Evolutionary conservation across 2,888 invertebrate species (phyloP).

Genomic region (Pyrochroa serraticornis): DNA sequence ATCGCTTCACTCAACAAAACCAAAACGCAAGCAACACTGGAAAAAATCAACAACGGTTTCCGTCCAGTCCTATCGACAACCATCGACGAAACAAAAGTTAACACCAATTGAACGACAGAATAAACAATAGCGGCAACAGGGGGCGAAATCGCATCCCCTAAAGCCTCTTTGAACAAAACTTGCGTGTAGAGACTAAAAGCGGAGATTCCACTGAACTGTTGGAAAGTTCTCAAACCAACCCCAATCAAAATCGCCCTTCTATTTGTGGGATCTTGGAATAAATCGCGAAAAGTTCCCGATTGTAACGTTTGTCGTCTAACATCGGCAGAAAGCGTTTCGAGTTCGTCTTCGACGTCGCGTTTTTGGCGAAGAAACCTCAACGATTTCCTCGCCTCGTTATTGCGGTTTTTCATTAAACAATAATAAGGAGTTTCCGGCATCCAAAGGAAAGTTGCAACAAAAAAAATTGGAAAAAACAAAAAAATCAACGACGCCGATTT

Average conservation of each 20-base stretch:
- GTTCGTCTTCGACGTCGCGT: slow-evolving; percentile 43
- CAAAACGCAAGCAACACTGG: slow-evolving; percentile 33
- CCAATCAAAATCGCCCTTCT: slow-evolving; percentile 68
- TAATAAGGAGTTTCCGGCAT: slow-evolving; percentile 54
- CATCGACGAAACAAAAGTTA: slow-evolving; percentile 34
- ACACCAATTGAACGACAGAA: slow-evolving; percentile 23
- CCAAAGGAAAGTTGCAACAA: slow-evolving; percentile 38
- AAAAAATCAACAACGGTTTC: slow-evolving; percentile 39
- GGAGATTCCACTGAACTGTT: slow-evolving; percentile 45
- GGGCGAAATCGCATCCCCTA: no score
- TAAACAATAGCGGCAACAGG: slow-evolving; percentile 22
- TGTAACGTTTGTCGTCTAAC: slow-evolving; percentile 49
- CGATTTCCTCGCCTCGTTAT: slow-evolving; percentile 37
- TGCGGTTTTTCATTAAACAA: slow-evolving; percentile 41
- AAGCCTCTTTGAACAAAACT: slow-evolving; percentile 49
- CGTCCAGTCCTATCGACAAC: slow-evolving; percentile 43
- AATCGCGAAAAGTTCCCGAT: slow-evolving; percentile 60
- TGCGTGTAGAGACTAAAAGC: slow-evolving; percentile 46
- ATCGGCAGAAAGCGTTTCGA: slow-evolving; percentile 37
- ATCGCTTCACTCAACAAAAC: slow-evolving; percentile 33
- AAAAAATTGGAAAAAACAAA: slow-evolving; percentile 39
- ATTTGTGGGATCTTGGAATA: slow-evolving; percentile 63
- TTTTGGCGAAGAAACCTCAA: slow-evolving; percentile 42
- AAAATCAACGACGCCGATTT: slow-evolving; percentile 34
- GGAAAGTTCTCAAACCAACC: slow-evolving; percentile 57